These are phyloP conservation scores for Hyles vespertilio DNA, from an alignment of 1,140 invertebrate genomes.

Conservation along the genomic window DNA sequence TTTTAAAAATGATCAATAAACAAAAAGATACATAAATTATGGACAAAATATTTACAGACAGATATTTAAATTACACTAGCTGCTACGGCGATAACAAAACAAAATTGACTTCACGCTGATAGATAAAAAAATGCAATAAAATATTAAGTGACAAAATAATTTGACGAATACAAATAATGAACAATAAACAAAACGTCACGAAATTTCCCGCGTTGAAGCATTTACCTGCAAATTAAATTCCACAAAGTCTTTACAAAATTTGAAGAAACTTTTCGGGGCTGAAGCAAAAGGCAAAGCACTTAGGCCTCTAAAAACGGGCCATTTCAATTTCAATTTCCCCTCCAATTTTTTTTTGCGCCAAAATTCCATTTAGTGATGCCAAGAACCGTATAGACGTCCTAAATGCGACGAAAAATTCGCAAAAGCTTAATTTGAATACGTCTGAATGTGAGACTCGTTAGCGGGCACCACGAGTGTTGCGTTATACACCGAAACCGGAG, in stretches of 20 bases:
- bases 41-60: too few relatives aligned
- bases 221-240: conserved; percentile 9
- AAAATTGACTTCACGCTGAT: too few relatives aligned
- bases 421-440: conserved; percentile 45
- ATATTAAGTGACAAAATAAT: too few relatives aligned
- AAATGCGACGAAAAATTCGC: conserved; percentile 39
- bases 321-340: conserved; percentile 11
- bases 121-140: too few relatives aligned
- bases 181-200: too few relatives aligned
- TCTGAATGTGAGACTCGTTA: conserved; percentile 46
- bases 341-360: conserved; percentile 16
- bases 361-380: conserved; percentile 27
- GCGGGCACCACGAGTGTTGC: conserved; percentile 21
- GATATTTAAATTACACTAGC: too few relatives aligned
- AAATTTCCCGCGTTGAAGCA: not conserved
- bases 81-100: too few relatives aligned
- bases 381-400: conserved; percentile 24
- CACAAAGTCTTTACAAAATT: conserved; percentile 6
- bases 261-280: conserved; percentile 6
- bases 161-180: too few relatives aligned
- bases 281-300: conserved; percentile 1
- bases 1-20: conserved; percentile 34
- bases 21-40: conserved; percentile 3
- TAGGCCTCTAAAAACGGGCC: conserved; percentile 10
- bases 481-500: conserved; percentile 25